Evolutionary conservation across 2,113 vertebrate species (phyloP).

Genomic region (Pterocles burchelli): DNA sequence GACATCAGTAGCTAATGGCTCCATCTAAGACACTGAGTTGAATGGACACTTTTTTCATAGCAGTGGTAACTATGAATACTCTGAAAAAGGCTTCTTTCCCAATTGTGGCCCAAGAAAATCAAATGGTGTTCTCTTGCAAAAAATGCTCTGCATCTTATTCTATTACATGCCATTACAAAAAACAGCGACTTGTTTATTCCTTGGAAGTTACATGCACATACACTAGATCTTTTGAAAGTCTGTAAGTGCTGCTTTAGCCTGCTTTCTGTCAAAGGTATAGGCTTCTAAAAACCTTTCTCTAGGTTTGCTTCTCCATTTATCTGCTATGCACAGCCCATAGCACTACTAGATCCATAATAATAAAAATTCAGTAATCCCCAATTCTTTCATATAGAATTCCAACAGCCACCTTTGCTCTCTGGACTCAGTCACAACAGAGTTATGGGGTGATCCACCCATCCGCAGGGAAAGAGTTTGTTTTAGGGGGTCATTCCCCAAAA

Average conservation of each 20-base stretch:
- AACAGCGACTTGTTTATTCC: conserved; percentile 8
- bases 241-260: not conserved
- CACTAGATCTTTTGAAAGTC: not conserved
- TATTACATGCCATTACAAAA: not conserved
- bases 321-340: not conserved
- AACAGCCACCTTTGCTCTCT: not conserved
- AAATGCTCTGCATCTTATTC: not conserved
- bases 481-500: not conserved
- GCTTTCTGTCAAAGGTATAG: not conserved
- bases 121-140: conserved; percentile 1
- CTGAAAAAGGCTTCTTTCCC: conserved; percentile 52
- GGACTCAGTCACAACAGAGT: not conserved
- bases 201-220: not conserved
- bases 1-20: conserved; percentile 72
- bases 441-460: not conserved
- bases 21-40: conserved; percentile 51
- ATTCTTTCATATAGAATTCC: not conserved
- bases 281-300: not conserved
- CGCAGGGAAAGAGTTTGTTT: not conserved
- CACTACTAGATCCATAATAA: not conserved
- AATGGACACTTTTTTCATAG: conserved; percentile 71
- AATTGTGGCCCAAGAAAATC: conserved; percentile 1
- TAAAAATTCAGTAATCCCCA: not conserved
- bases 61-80: conserved; percentile 45
- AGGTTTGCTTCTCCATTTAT: not conserved